Evolutionary conservation across 2,888 invertebrate genomes (phyloP), one percentile per base, ranked within the genome.

Genomic region (Bursaphelenchus okinawaensis): DNA sequence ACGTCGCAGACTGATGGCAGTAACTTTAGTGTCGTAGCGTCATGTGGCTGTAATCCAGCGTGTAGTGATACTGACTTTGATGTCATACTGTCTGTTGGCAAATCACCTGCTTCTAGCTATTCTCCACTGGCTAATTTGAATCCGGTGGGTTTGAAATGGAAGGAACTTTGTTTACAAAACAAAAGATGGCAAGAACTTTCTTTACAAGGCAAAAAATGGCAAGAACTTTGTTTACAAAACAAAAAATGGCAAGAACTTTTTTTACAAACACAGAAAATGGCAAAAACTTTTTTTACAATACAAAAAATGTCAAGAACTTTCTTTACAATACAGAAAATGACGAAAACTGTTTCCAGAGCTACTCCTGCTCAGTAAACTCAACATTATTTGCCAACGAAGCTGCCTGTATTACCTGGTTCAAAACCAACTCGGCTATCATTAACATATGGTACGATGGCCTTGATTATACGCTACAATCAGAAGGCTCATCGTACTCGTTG

Each of bases 371-470:
- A 12, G 40, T 40, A 12, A 40, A 40, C 6, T 40, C 40, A 4
- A 40, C 40, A 12, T n/a, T 40, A 12, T 40, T 40, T n/a, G 55
- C 27, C 12, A 22, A 64, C 59, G 54, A 19, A 7, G 12, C 6
- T 12, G 20, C 20, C 2, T 66, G 67, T 24, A 50, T 68, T 12
- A 50, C 67, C 20, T 68, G 68, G 62, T 55, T 55, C 51, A 16
- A 54, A 40, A 20, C 52, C 19, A 67, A 68, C 52, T 27, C 20
- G n/a, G 59, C 31, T 1, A 31, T 63, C 12, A 27, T 68, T 9
- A 67, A 68, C 50, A 51, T 68, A 16, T 68, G 31, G 56, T 68
- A 56, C 52, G 62, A 62, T n/a, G 62, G 67, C 0, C 57, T 68
- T 12, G 66, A 68, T 22, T 67, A 52, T 19, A 52, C 55, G 19